Base-by-base conservation (phyloP, 1,140 invertebrate genomes). In the Aleiodes sp. region DNA sequence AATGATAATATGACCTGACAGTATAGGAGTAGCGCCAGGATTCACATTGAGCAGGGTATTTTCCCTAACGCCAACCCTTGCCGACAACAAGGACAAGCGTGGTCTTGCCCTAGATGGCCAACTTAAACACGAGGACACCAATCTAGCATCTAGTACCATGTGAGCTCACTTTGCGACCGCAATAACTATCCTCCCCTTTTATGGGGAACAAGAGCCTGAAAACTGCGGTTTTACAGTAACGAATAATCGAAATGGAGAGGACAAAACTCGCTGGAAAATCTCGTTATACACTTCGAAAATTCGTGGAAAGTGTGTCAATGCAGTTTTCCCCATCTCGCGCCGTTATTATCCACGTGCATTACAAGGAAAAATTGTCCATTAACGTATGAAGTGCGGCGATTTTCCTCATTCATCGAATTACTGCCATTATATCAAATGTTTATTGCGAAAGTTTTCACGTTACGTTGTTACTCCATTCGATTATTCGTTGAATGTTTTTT, bases 41-140 rank as follows among this genome's bases (percentile, higher is more conserved):
- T 99, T 98, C 88, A 98, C 96, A 73, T 88, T 98, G 78, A 99
- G 97, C 86, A 99, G 99, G 90, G 97, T 99, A 76, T 99, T 97
- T 88, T 93, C 94, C 76, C 87, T 99, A 83, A 97, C 93, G 79
- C 98, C 98, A 56, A 91, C 98, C 71, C 90, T 99, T 79, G 93
- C 93, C 77, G 97, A 99, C 88, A 99, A 99, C 89, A 97, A 98
- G 88, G 97, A 99, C 89, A 99, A 99, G 87, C 92, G 97, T 87
- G 98, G 98, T 26, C 89, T 99, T 70, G 98, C 98, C 66, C 89
- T 99, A 66, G 98, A 99, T 84, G 98, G 98, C 39, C 97, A 99
- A 88, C 91, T 99, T 76, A 99, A 99, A 85, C 97, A 99, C 86
- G 98, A 99, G 89, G 98, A 99, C 88, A 99, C 98, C 80, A 99